Evolutionary conservation across 2,888 invertebrate species (phyloP).

Genomic region (Phoronis australis): DNA sequence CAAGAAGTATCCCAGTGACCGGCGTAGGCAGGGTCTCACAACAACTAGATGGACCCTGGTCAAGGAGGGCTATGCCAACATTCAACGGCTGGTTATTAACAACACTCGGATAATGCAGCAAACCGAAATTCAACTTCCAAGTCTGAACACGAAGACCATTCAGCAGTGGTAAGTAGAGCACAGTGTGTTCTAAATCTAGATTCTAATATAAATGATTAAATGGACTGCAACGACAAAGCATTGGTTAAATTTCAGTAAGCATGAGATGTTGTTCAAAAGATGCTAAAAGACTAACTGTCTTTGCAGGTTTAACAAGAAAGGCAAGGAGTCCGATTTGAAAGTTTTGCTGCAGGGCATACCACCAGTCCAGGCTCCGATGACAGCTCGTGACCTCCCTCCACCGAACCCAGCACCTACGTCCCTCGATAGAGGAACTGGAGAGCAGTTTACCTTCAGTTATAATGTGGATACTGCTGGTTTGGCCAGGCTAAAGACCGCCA

Average conservation of each 20-base stretch:
- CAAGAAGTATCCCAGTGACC: constrained; percentile 2
- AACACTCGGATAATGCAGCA: constrained; percentile 2
- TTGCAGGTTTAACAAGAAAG: not conserved
- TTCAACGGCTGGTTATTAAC: not conserved
- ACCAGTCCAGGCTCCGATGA: not conserved
- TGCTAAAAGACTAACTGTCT: no score
- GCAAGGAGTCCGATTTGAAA: not conserved
- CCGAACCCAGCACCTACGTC: no score
- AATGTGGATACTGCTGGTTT: no score
- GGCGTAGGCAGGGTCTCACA: not conserved
- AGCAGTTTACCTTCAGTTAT: no score
- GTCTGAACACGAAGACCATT: constrained; percentile 6
- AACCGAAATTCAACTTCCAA: constrained; percentile 4
- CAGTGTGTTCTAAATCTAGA: no score
- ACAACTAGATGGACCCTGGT: not conserved
- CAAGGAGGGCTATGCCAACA: not conserved
- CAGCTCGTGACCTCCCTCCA: not conserved
- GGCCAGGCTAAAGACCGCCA: no score
- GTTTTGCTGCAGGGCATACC: not conserved
- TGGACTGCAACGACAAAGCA: no score
- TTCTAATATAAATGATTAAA: no score
- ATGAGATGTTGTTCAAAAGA: no score
- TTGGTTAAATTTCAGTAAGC: no score
- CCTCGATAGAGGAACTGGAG: no score
- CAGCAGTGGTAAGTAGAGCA: constrained; percentile 4